Base-by-base conservation (phyloP, 2,888 invertebrate genomes). In the Baccha elongata region DNA sequence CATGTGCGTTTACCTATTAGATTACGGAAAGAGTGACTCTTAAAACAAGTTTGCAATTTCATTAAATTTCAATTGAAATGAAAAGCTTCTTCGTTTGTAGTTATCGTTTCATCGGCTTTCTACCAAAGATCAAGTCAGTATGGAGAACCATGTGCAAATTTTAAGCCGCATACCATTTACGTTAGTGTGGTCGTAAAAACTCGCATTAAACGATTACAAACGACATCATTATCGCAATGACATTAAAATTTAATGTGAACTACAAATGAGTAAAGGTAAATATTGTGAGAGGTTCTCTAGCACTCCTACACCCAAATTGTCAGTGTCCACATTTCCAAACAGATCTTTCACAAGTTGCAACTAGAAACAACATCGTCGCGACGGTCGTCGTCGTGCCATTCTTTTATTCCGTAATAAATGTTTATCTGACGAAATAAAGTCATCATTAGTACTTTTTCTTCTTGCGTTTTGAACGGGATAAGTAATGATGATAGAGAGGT, bases 401-500 rank as follows among this genome's bases (percentile, higher is more conserved):
- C 44, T 40, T 42, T 48, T 32, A 26, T 37, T 11, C 48, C 46
- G 10, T n/a, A 29, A 35, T 8, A 32, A 23, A 3, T 29, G 26
- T 62, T 29, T 52, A 60, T 58, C 58, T 58, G 58, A 65, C 48
- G 40, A 50, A 80, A 80, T 69, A 71, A 67, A 81, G 75, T 62
- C 69, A 60, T 80, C 74, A 69, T 80, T 74, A 73, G 74, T 11
- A 37, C 15, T 71, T 81, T 67, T 67, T 65, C 50, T 71, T 75
- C 65, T 81, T 75, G 26, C 32, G 32, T n/a, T 40, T 73, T 46
- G 23, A 75, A 75, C 75, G 81, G 81, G 81, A 75, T 81, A 55
- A 35, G 52, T 37, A 46, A 75, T 75, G 71, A 75, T 72, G 60
- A 72, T 50, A 40, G 62, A 71, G 75, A 81, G 81, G 71, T 72